These are phyloP conservation scores for Megatriorchis doriae DNA, from an alignment of 2,113 vertebrate genomes.

Conservation along the genomic window DNA sequence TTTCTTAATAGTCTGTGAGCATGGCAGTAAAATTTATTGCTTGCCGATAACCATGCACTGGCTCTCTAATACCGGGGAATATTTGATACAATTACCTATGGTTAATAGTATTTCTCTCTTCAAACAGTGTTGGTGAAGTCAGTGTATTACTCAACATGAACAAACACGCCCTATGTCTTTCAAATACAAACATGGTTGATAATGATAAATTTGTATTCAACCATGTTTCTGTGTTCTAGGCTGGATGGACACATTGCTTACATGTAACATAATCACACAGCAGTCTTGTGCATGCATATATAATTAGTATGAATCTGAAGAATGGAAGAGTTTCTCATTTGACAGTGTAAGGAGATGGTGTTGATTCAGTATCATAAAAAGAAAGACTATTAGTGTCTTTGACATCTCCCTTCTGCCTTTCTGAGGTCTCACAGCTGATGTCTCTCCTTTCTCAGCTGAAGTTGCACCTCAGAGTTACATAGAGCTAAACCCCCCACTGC, in stretches of 20 bases:
- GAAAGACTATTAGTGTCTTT: background rate
- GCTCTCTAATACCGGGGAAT: background rate
- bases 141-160: background rate
- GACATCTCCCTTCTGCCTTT: background rate
- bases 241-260: background rate
- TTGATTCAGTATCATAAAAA: background rate
- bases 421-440: background rate
- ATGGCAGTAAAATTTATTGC: background rate
- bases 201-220: background rate
- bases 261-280: background rate
- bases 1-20: background rate
- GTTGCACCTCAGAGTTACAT: background rate
- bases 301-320: background rate
- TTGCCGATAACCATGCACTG: background rate
- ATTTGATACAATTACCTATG: background rate
- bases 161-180: background rate
- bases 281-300: background rate
- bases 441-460: background rate
- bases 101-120: background rate
- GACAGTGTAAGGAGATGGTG: background rate
- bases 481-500: background rate
- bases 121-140: background rate
- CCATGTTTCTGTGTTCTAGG: background rate
- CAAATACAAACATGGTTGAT: background rate
- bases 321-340: background rate